These are phyloP conservation scores for Hystrix brachyura DNA, from an alignment of 2,113 vertebrate species.

Conservation along the genomic window DNA sequence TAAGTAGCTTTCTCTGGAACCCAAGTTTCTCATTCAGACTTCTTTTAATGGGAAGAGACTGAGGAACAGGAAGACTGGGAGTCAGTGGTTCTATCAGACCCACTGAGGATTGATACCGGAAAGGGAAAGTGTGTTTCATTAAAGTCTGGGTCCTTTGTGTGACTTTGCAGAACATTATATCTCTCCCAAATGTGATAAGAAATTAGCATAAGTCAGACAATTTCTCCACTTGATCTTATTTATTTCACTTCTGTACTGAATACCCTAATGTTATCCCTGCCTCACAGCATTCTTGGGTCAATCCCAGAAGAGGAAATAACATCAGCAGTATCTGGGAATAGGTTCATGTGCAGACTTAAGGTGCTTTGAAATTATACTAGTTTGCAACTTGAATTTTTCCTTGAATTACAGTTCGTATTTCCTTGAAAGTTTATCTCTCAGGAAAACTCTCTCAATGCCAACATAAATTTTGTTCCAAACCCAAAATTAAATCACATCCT, in stretches of 20 bases:
- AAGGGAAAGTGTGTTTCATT: constrained; percentile 75
- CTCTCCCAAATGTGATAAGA: constrained; percentile 37
- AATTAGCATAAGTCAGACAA: not conserved
- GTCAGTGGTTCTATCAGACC: not conserved
- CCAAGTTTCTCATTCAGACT: constrained; percentile 52
- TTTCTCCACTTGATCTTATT: not conserved
- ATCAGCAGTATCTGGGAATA: not conserved
- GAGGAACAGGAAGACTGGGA: not conserved
- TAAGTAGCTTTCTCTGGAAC: constrained; percentile 41
- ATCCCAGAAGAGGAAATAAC: constrained; percentile 16
- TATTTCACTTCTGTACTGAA: not conserved
- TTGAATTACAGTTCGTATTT: constrained; percentile 64
- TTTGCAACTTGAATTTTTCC: constrained; percentile 49
- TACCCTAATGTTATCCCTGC: not conserved
- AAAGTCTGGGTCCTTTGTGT: constrained; percentile 68
- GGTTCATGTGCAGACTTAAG: not conserved
- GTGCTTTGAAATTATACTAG: constrained; percentile 30
- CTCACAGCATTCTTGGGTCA: not conserved
- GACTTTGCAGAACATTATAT: constrained; percentile 54
- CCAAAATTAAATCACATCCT: constrained; percentile 70
- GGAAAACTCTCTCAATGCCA: constrained; percentile 62
- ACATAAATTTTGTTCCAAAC: constrained; percentile 68
- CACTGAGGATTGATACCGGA: constrained; percentile 10
- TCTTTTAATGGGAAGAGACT: constrained; percentile 56
- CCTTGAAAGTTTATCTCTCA: constrained; percentile 67